Evolutionary conservation across 2,888 invertebrate species (phyloP).

Genomic region (Stegophylla sp.): DNA sequence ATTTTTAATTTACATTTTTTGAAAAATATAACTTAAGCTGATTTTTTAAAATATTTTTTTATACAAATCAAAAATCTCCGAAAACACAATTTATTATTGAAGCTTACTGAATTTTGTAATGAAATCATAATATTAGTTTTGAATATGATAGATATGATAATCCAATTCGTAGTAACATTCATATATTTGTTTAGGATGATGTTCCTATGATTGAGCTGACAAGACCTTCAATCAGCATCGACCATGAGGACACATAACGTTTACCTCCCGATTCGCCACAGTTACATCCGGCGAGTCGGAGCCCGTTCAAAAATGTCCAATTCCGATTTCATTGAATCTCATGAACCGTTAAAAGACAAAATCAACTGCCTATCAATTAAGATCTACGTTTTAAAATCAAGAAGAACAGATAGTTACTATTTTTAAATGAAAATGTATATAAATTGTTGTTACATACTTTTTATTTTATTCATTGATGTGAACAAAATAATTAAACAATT

Average conservation of each 20-base stretch:
- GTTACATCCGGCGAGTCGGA: constrained; percentile 58
- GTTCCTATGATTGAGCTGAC: constrained; percentile 55
- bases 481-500: constrained; percentile 24
- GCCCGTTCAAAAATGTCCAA: constrained; percentile 58
- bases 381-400: constrained; percentile 31
- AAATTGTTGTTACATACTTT: constrained; percentile 44
- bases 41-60: no score
- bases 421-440: constrained; percentile 45
- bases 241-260: constrained; percentile 54
- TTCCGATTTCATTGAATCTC: constrained; percentile 56
- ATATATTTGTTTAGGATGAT: constrained; percentile 33
- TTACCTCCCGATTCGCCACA: constrained; percentile 53
- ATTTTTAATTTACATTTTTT: no score
- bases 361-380: constrained; percentile 46
- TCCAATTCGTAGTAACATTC: not conserved
- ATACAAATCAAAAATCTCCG: no score
- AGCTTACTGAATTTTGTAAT: no score
- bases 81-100: no score
- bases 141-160: no score
- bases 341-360: constrained; percentile 24
- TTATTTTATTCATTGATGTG: constrained; percentile 53
- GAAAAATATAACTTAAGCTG: no score
- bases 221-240: constrained; percentile 46
- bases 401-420: constrained; percentile 16
- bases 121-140: no score